Evolutionary conservation across 2,888 invertebrate genomes (phyloP).

Genomic region (Nesidiocoris tenuis): DNA sequence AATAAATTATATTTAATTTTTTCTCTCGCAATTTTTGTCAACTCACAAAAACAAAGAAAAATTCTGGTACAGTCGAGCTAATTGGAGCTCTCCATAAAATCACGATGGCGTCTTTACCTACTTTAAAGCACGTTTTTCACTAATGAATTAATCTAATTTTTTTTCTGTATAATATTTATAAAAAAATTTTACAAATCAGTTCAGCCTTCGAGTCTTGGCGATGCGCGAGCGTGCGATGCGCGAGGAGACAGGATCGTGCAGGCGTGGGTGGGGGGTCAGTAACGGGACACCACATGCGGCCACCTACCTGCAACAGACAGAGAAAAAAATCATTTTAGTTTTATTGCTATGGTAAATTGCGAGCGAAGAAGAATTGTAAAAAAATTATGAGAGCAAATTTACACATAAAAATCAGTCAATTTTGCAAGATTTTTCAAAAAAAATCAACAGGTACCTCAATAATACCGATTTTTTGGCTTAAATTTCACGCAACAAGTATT

Average conservation of each 20-base stretch:
- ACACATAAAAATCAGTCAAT: too few relatives aligned
- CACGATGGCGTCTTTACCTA: constrained; percentile 12
- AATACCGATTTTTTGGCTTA: too few relatives aligned
- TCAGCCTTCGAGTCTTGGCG: constrained; percentile 28
- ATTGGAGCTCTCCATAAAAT: constrained; percentile 4
- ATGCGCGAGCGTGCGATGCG: constrained; percentile 3
- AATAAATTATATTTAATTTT: constrained; percentile 36
- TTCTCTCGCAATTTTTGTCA: not conserved
- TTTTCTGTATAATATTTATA: not conserved
- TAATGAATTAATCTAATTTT: constrained; percentile 35
- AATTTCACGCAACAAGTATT: too few relatives aligned
- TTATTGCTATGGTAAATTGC: too few relatives aligned
- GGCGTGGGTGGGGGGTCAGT: constrained; percentile 19
- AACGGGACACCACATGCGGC: constrained; percentile 43
- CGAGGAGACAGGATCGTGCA: not conserved
- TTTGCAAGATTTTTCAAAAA: too few relatives aligned
- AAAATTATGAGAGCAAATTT: too few relatives aligned
- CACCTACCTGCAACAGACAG: constrained; percentile 42
- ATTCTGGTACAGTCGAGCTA: constrained; percentile 32
- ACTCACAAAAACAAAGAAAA: constrained; percentile 21
- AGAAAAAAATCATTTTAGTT: constrained; percentile 17
- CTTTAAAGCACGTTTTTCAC: constrained; percentile 34
- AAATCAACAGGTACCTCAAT: too few relatives aligned
- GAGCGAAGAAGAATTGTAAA: too few relatives aligned
- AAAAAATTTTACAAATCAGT: not conserved